A percentile compares a stretch with the other conserved stretches of the same genome.
Evolutionary conservation across 2,113 vertebrate species (phyloP).

Genomic region (Crotalus tigris): DNA sequence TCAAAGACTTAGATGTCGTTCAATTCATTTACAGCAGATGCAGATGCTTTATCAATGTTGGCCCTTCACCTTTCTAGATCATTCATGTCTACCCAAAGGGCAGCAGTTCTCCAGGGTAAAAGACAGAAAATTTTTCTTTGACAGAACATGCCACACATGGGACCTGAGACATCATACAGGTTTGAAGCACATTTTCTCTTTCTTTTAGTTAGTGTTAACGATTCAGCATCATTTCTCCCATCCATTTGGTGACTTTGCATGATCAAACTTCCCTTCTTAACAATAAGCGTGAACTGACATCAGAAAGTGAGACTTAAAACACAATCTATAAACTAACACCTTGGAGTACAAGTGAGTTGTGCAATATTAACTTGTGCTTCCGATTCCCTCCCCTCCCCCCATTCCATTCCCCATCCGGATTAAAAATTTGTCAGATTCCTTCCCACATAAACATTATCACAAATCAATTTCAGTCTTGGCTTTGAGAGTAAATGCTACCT

Average conservation of each 20-base stretch:
- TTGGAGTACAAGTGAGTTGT: constrained; percentile 67
- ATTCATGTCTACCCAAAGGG: background rate
- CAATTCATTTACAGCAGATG: background rate
- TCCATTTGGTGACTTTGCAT: constrained; percentile 34
- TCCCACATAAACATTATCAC: constrained; percentile 40
- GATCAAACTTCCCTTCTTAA: constrained; percentile 34
- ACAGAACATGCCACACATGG: background rate
- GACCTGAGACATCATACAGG: background rate
- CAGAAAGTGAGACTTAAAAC: constrained; percentile 55
- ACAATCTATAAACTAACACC: constrained; percentile 38
- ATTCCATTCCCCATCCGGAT: constrained; percentile 41
- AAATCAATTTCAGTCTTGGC: constrained; percentile 49
- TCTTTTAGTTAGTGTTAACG: constrained; percentile 28
- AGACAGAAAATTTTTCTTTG: background rate
- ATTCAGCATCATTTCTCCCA: constrained; percentile 41
- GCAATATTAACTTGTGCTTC: constrained; percentile 69
- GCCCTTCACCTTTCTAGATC: background rate
- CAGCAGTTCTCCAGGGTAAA: background rate
- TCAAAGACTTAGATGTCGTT: constrained; percentile 40
- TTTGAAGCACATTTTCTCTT: background rate
- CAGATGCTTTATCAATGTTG: background rate
- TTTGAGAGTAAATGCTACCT: constrained; percentile 36
- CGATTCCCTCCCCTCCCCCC: constrained; percentile 48
- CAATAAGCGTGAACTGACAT: constrained; percentile 37
- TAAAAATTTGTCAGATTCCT: constrained; percentile 47